Percentiles rank a stretch among this genome's conserved stretches.
These are phyloP conservation scores for Drosophila neonasuta DNA, from an alignment of 2,888 invertebrate genomes.

Conservation along the genomic window DNA sequence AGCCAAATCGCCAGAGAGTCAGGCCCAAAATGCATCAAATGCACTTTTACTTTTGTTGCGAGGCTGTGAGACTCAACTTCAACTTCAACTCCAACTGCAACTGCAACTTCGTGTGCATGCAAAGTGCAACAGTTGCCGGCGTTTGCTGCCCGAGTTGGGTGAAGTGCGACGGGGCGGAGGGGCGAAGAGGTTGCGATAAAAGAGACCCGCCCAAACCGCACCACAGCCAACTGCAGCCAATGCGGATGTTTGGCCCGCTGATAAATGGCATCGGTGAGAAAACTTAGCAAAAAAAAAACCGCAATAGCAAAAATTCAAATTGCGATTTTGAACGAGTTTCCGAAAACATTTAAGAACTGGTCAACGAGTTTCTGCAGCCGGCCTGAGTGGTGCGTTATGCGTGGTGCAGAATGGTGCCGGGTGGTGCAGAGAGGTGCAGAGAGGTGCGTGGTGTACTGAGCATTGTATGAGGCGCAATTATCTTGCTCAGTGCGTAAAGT, in stretches of 20 bases:
- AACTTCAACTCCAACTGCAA: conserved; percentile 36
- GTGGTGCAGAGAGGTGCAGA: not conserved
- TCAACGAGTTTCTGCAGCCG: conserved; percentile 20
- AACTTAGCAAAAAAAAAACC: not conserved
- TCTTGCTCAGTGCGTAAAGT: conserved; percentile 50
- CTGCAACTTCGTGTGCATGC: conserved; percentile 52
- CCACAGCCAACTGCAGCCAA: conserved; percentile 20
- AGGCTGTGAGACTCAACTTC: conserved; percentile 39
- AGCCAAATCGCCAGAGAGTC: conserved; percentile 48
- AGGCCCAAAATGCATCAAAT: conserved; percentile 42
- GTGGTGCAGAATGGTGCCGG: not conserved
- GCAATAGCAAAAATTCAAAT: conserved; percentile 10
- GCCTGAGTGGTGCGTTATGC: conserved; percentile 22
- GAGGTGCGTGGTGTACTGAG: not conserved
- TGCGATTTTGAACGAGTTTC: conserved; percentile 51
- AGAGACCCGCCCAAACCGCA: conserved; percentile 43
- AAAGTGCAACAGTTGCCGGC: conserved; percentile 41
- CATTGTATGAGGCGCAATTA: conserved; percentile 23
- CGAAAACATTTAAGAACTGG: conserved; percentile 56
- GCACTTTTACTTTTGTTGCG: conserved; percentile 72
- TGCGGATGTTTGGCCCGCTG: conserved; percentile 54
- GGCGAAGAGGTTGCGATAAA: conserved; percentile 11
- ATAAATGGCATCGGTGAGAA: conserved; percentile 40
- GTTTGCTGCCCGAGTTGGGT: not conserved
- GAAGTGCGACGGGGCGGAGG: not conserved